Evolutionary conservation across 2,888 invertebrate genomes (phyloP), one percentile per base, ranked within the genome.

Genomic region (Crossocerus cetratus): DNA sequence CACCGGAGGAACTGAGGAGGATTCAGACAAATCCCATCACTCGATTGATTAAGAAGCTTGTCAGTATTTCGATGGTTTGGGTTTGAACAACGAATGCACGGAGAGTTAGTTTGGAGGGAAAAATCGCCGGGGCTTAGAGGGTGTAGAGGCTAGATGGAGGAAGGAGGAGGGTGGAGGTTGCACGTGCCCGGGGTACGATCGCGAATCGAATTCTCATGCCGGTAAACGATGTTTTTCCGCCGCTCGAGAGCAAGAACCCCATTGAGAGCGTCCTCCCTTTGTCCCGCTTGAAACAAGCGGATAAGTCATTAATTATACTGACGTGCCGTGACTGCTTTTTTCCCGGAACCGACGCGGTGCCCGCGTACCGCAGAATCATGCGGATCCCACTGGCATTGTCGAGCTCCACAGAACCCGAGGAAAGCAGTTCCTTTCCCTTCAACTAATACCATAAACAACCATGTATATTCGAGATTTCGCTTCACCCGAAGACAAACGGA

Each of bases 281-380:
- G 65, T 70, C 4, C 14, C 49, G 4, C 11, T 54, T 81, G 79
- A 81, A 81, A 81, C 81, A 81, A 82, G 64, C 74, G 55, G 58
- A 53, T 55, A 42, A 70, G 59, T 80, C 81, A 83, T 82, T 82
- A 82, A 82, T 82, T 82, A 82, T 69, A 66, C 58, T 72, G 81
- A 74, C 83, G 62, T 71, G 57, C 70, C 77, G 70, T 75, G 65
- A 75, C 62, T 68, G 32, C 59, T 72, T 72, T 74, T 73, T 72
- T 81, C 78, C 77, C 73, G 69, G 74, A 79, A 80, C 76, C 72
- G 57, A 72, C 71, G 55, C 67, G 32, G 32, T 32, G 5, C 32
- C 8, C 49, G 22, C 57, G 72, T 67, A 77, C 63, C 73, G 83
- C 78, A 79, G 65, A 67, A 80, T 84, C 84, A 82, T 77, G 78